Conservation (phyloP, 37 sponge, comb jelly and placozoan species). For the Crambe crambe region DNA sequence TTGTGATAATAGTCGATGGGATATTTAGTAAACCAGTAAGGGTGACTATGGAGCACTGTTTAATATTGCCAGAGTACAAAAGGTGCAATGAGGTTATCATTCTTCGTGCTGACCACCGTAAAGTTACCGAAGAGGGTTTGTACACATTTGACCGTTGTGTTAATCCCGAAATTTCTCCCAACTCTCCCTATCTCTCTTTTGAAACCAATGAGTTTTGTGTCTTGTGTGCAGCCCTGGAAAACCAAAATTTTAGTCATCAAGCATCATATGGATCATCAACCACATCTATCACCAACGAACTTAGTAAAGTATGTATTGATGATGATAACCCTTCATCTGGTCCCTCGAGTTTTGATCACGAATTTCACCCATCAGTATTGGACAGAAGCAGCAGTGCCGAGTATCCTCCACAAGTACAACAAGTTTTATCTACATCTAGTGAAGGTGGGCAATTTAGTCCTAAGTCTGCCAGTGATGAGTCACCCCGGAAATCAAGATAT, state of each 20-base stretch:
- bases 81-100: neutral
- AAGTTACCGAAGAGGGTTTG: neutral
- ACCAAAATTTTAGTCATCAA: neutral
- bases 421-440: neutral
- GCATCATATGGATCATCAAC: neutral
- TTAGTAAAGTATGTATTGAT: neutral
- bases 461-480: neutral
- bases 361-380: neutral
- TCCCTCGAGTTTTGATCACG: conserved; percentile 1
- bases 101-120: neutral
- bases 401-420: neutral
- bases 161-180: neutral
- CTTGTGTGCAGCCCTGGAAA: neutral
- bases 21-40: neutral
- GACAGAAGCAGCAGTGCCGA: no score
- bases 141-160: neutral
- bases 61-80: neutral
- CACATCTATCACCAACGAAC: neutral
- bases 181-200: neutral
- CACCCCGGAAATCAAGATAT: neutral
- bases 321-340: neutral
- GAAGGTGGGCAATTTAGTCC: neutral
- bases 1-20: neutral
- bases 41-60: neutral
- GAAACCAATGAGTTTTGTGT: neutral